phyloP scores from a whole-genome alignment of 2,888 invertebrate species.

The Drosophila melanosoma region DNA sequence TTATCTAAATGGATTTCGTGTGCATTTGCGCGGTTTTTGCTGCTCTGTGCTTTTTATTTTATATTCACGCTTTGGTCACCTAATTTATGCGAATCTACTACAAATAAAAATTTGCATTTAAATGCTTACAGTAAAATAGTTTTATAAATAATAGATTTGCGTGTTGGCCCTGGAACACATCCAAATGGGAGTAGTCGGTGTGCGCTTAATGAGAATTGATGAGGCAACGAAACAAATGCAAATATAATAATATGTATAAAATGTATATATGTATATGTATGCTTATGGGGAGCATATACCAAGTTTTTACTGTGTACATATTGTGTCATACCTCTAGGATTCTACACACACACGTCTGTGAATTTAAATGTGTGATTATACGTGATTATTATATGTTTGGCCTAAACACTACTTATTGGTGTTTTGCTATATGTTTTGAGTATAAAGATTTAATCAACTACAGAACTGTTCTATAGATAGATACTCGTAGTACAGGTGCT shows the following conservation, averaged over 20 bases:
- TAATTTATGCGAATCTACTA: slow-evolving; percentile 72
- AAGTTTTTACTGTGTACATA: slow-evolving; percentile 23
- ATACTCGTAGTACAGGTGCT: slow-evolving; percentile 42
- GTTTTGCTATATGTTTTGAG: slow-evolving; percentile 29
- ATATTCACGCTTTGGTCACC: slow-evolving; percentile 29
- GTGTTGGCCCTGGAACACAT: slow-evolving; percentile 38
- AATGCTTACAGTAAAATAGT: slow-evolving; percentile 65
- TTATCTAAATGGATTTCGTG: slow-evolving; percentile 70
- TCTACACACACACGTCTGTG: slow-evolving; percentile 35
- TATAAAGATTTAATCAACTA: slow-evolving; percentile 29
- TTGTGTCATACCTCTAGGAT: slow-evolving; percentile 55
- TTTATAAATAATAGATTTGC: slow-evolving; percentile 68
- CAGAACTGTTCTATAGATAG: slow-evolving; percentile 38
- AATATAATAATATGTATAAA: not conserved
- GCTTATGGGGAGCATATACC: slow-evolving; percentile 7
- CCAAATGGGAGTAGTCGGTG: slow-evolving; percentile 42
- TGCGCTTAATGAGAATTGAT: slow-evolving; percentile 51
- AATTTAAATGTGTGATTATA: slow-evolving; percentile 16
- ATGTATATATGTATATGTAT: not conserved
- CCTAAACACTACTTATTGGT: slow-evolving; percentile 51
- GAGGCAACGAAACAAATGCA: slow-evolving; percentile 11
- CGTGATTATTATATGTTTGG: slow-evolving; percentile 27
- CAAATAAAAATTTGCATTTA: slow-evolving; percentile 75
- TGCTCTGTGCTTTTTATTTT: slow-evolving; percentile 7
- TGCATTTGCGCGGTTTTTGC: slow-evolving; percentile 17